Evolutionary conservation across 2,888 invertebrate genomes (phyloP), one percentile per base, ranked within the genome.

Genomic region (Psococerastis gibbosa): DNA sequence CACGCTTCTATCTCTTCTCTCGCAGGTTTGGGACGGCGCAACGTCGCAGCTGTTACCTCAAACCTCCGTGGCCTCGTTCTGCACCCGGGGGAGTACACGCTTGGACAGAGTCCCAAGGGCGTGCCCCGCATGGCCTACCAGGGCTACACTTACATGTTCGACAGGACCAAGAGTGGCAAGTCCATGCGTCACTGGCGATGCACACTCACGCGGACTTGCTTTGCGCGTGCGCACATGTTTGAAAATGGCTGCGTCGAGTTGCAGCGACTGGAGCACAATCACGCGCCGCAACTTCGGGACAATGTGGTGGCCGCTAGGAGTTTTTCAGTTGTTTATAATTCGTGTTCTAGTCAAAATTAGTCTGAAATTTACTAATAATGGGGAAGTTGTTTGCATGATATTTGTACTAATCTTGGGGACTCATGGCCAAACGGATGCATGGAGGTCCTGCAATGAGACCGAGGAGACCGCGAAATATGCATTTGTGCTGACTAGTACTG

Each of bases 121-220:
- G 38, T 38, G 4, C 38, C 38, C 5, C 17, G 38, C 17, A 5
- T 38, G 5, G 38, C 11, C 4, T 38, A 38, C 18, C 18, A 20
- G n/a, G 38, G 38, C 3, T 38, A 38, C 11, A 38, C 38, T 13
- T 38, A 38, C 38, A 38, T 38, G 38, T 38, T 16, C 18, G 38
- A 38, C 18, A 15, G 38, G 6, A 38, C 38, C 3, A 38, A 38
- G 20, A 38, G 38, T 20, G n/a, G 15, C 20, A 38, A 38, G 22
- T 6, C 3, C 5, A 38, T 20, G n/a, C n/a, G 22, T 6, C 20
- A 38, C 18, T 38, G 38, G 38, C 17, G 38, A 6, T 38, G 38
- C 38, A 38, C 38, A n/a, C 20, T 38, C 5, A 18, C 38, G 3
- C 17, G 38, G 38, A 38, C 38, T 18, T 38, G 38, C 20, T 38